Evolutionary conservation across 2,888 invertebrate genomes (phyloP).

Genomic region (Leucophenga montana): DNA sequence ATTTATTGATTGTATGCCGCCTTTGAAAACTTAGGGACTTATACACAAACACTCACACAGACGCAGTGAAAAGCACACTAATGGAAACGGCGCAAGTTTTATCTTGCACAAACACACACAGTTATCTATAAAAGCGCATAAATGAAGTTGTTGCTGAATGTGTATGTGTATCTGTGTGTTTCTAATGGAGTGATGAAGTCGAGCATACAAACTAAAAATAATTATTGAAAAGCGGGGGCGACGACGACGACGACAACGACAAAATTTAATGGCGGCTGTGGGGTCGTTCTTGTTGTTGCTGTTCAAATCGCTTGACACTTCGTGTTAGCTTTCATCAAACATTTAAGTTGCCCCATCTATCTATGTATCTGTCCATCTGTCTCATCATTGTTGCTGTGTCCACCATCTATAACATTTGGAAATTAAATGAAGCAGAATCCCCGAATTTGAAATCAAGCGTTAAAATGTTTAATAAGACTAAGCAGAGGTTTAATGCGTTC

Average conservation of each 20-base stretch:
- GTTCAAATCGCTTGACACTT: not conserved
- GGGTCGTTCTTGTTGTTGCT: slow-evolving; percentile 15
- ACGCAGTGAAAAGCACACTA: slow-evolving; percentile 43
- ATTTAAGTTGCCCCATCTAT: no score
- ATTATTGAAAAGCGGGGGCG: slow-evolving; percentile 12
- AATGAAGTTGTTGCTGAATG: slow-evolving; percentile 10
- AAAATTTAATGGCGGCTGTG: not conserved
- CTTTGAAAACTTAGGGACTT: slow-evolving; percentile 44
- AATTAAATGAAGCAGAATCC: slow-evolving; percentile 18
- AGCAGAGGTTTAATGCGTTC: no score
- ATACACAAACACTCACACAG: slow-evolving; percentile 31
- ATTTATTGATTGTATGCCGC: slow-evolving; percentile 62
- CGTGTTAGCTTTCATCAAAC: no score
- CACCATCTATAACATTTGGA: not conserved
- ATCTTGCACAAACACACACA: slow-evolving; percentile 9
- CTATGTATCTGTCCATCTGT: no score
- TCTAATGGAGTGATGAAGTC: not conserved
- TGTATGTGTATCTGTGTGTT: not conserved
- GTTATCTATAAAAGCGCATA: slow-evolving; percentile 2
- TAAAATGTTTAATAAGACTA: no score
- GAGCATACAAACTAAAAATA: slow-evolving; percentile 21
- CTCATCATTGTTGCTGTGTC: no score
- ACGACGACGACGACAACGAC: not conserved
- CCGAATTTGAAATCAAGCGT: no score
- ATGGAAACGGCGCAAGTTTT: slow-evolving; percentile 7